Evolutionary conservation across 2,113 vertebrate genomes (phyloP), one percentile per base, ranked within the genome.

Genomic region (Chlorodrepanis virens): DNA sequence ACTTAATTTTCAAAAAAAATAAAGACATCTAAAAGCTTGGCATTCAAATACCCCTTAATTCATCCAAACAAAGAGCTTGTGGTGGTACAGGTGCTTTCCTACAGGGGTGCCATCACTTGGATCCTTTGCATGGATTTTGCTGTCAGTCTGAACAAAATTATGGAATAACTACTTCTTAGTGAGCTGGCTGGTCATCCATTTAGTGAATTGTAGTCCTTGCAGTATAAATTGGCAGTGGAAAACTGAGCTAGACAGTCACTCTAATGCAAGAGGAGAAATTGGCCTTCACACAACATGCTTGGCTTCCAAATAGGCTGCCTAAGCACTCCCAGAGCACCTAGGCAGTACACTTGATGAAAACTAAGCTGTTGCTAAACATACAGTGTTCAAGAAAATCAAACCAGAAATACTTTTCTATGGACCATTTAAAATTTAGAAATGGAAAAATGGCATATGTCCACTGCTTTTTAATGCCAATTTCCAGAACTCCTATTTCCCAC

Each of bases 71-170:
- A 80, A 92, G 44, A 72, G 6, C 33, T 89, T 77, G 10, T 85
- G 50, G 14, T 82, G 23, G 61, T 85, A 54, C 67, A 82, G 74
- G 87, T 89, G 59, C 67, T 80, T 70, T 87, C 74, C 47, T 91
- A 77, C 14, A 70, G 31, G 27, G 64, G 37, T 94, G 84, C 63
- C 54, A 85, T 67, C 56, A 68, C n/a, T 80, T 93, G 75, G 79
- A 94, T 70, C 47, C 24, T 65, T 79, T 89, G 63, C 81, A 67
- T 59, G 28, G 39, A 80, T 91, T 92, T 91, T 91, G 52, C 77
- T 85, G 50, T 74, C 78, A 94, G 54, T 49, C n/a, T 96, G 59
- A 91, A 71, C 57, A 80, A 95, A 90, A 96, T 89, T 80, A 45
- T 75, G 70, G 84, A 93, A 80, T 63, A 89, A 95, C 57, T 80